phyloP scores from a whole-genome alignment of 2,113 vertebrate species.

The Chaetodon auriga region DNA sequence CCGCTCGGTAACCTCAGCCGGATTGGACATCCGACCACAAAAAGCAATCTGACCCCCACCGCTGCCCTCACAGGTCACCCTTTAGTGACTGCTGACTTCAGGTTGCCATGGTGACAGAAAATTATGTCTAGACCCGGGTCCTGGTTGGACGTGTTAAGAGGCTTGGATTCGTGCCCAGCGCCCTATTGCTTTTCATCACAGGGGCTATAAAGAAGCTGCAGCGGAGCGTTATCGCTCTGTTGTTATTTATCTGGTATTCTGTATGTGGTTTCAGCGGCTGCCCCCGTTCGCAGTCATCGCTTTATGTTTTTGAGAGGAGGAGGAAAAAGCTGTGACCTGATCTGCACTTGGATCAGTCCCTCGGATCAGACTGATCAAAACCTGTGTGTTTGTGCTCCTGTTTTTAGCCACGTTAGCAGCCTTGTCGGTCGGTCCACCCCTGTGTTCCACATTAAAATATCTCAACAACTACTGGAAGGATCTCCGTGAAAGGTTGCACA shows the following conservation, averaged over 20 bases:
- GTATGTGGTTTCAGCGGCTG: neutral
- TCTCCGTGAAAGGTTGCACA: neutral
- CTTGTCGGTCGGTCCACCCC: neutral
- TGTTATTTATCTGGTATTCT: conserved; percentile 30
- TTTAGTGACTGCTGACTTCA: conserved; percentile 61
- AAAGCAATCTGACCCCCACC: conserved; percentile 74
- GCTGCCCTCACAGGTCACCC: conserved; percentile 60
- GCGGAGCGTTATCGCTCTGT: conserved; percentile 3
- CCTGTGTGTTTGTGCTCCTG: neutral
- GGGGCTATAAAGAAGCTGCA: conserved; percentile 32
- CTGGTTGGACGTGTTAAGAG: conserved; percentile 37
- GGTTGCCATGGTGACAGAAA: conserved; percentile 69
- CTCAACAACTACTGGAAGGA: neutral
- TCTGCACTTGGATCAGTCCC: neutral
- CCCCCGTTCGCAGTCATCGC: neutral
- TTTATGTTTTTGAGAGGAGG: neutral
- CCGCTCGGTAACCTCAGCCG: conserved; percentile 64
- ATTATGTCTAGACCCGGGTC: conserved; percentile 38
- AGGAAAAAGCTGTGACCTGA: neutral
- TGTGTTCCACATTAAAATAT: neutral
- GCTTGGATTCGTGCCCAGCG: conserved; percentile 42
- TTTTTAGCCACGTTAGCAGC: neutral
- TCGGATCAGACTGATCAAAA: neutral
- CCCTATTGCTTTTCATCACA: conserved; percentile 36
- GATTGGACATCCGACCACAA: conserved; percentile 60